Evolutionary conservation across 2,888 invertebrate genomes (phyloP).

Genomic region (Ptilodon capucinus): DNA sequence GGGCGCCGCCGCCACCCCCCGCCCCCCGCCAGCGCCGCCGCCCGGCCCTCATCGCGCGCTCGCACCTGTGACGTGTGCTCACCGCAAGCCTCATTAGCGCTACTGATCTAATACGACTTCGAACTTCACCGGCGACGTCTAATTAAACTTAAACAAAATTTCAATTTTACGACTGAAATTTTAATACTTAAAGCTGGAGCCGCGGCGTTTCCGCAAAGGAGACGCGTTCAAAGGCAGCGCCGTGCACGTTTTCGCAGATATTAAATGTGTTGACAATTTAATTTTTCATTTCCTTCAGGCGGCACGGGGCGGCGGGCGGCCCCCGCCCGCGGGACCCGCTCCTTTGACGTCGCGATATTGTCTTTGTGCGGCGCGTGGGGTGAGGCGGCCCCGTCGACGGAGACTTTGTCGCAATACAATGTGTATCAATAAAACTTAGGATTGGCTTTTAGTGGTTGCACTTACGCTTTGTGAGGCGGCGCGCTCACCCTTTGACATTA

Average conservation of each 20-base stretch:
- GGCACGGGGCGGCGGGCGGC: constrained; percentile 55
- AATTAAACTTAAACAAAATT: constrained; percentile 80
- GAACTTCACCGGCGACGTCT: constrained; percentile 72
- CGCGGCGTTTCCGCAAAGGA: constrained; percentile 71
- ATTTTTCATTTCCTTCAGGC: constrained; percentile 82
- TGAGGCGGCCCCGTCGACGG: constrained; percentile 73
- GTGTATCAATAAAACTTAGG: constrained; percentile 84
- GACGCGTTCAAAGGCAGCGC: constrained; percentile 77
- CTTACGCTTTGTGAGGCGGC: constrained; percentile 82
- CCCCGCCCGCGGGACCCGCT: constrained; percentile 61
- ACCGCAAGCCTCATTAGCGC: constrained; percentile 80
- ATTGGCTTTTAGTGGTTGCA: constrained; percentile 84
- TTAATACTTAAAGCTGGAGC: constrained; percentile 78
- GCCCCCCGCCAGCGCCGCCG: constrained; percentile 22
- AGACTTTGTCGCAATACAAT: constrained; percentile 84
- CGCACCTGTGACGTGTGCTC: constrained; percentile 74
- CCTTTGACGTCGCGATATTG: constrained; percentile 84
- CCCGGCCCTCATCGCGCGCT: constrained; percentile 34
- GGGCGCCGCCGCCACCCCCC: constrained; percentile 38
- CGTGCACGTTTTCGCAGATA: constrained; percentile 82
- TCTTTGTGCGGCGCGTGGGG: constrained; percentile 80
- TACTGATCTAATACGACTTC: constrained; percentile 79
- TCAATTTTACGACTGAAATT: constrained; percentile 78
- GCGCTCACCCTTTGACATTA: constrained; percentile 82
- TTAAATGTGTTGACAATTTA: constrained; percentile 84